Conservation (phyloP, 1,140 invertebrate species). For the Lethocerus indicus region DNA sequence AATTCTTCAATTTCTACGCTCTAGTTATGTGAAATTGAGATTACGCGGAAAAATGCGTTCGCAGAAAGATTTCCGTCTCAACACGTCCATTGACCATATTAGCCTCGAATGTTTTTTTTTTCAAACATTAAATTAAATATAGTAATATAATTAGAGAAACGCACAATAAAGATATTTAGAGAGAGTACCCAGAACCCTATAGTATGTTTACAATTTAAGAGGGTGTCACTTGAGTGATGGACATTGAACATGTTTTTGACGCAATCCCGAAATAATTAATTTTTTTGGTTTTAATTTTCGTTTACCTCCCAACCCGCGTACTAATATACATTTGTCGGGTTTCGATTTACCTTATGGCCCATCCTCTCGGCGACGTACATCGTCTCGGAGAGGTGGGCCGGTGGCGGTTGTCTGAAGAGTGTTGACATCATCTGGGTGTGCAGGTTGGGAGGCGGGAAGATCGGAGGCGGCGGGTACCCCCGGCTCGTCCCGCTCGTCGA, state of each 20-base stretch:
- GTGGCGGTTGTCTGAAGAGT: constrained; percentile 14
- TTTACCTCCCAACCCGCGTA: background rate
- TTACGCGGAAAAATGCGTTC: no score
- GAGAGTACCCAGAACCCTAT: no score
- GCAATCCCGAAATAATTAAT: background rate
- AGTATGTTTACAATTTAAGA: no score
- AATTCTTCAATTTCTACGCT: no score
- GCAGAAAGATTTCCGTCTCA: no score
- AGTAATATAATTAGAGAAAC: no score
- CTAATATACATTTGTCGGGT: background rate
- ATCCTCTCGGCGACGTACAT: constrained; percentile 15
- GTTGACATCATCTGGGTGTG: constrained; percentile 6
- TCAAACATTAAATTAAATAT: no score
- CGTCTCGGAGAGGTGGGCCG: constrained; percentile 13
- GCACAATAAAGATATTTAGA: no score
- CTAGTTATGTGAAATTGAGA: no score
- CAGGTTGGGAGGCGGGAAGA: constrained; percentile 6
- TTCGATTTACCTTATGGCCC: constrained; percentile 6
- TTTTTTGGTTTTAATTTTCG: no score
- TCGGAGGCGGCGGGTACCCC: constrained; percentile 5
- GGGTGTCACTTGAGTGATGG: background rate
- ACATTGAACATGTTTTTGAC: background rate
- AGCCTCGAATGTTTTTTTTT: no score
- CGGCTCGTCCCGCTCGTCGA: constrained; percentile 1
- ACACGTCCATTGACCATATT: no score